Percentiles rank a stretch among this genome's conserved stretches.
Conservation (phyloP, 2,888 invertebrate species). For the Neoaliturus tenellus region DNA sequence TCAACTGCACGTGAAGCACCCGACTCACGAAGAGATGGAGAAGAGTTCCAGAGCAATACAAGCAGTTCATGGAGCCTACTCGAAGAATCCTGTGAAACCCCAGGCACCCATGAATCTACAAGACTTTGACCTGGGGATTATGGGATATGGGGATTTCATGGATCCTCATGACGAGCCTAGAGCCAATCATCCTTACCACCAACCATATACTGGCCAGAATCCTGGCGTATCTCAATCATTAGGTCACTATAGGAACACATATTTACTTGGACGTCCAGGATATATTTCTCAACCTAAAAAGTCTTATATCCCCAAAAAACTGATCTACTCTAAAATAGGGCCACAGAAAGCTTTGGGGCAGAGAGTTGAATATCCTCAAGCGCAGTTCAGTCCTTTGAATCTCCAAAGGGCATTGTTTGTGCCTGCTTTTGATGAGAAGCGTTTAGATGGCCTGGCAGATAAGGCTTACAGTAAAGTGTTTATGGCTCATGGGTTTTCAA, state of each 20-base stretch:
- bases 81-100: neutral
- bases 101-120: neutral
- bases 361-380: neutral
- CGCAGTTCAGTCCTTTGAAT: neutral
- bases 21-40: conserved; percentile 27
- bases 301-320: neutral
- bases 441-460: neutral
- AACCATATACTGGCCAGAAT: neutral
- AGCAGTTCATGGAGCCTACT: neutral
- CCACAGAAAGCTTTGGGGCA: neutral
- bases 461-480: conserved; percentile 39
- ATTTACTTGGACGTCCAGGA: too few species aligned
- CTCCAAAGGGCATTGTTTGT: neutral
- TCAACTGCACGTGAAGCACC: neutral
- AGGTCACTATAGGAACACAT: too few species aligned
- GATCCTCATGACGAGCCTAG: neutral
- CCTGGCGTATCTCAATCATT: neutral
- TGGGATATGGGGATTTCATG: conserved; percentile 44
- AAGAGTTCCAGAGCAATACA: conserved; percentile 12
- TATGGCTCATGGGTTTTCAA: conserved; percentile 5
- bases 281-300: neutral
- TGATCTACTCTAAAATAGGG: neutral
- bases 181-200: neutral
- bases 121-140: conserved; percentile 27
- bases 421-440: neutral